Evolutionary conservation across 2,797 vertebrate species (phyloP).

Genomic region (Falco columbarius): DNA sequence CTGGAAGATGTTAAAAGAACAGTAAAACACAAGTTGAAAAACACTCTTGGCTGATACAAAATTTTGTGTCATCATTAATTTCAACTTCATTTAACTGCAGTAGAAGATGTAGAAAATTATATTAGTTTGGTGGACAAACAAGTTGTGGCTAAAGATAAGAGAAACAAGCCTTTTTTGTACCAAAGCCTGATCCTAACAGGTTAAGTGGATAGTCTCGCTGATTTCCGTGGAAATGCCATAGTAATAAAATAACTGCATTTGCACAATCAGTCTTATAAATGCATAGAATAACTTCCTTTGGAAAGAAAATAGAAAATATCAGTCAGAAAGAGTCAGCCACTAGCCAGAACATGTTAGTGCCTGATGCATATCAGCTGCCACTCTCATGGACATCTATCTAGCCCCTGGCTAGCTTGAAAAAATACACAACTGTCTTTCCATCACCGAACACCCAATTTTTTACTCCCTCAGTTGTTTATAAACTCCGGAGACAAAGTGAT

Average conservation of each 20-base stretch:
- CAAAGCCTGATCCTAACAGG: not conserved
- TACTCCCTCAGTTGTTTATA: constrained; percentile 79
- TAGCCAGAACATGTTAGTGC: constrained; percentile 46
- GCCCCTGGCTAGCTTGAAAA: constrained; percentile 77
- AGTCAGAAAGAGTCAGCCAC: constrained; percentile 48
- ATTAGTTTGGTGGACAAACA: not conserved
- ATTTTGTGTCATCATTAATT: not conserved
- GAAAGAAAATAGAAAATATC: constrained; percentile 58
- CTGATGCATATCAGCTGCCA: constrained; percentile 77
- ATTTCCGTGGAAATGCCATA: constrained; percentile 18
- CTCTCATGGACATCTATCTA: constrained; percentile 64
- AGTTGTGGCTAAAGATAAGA: not conserved
- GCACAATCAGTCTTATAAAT: constrained; percentile 3
- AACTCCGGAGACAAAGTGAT: constrained; percentile 77
- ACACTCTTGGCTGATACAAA: not conserved
- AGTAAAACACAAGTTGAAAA: not conserved
- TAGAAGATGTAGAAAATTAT: not conserved
- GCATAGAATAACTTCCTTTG: constrained; percentile 58
- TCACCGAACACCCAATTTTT: constrained; percentile 80
- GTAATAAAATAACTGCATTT: not conserved
- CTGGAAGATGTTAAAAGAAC: not conserved
- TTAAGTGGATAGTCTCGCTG: not conserved
- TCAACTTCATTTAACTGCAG: not conserved
- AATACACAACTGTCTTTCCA: constrained; percentile 81
- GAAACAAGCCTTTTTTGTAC: not conserved